phyloP scores from a whole-genome alignment of 2,888 invertebrate genomes.

The Gortyna flavago region DNA sequence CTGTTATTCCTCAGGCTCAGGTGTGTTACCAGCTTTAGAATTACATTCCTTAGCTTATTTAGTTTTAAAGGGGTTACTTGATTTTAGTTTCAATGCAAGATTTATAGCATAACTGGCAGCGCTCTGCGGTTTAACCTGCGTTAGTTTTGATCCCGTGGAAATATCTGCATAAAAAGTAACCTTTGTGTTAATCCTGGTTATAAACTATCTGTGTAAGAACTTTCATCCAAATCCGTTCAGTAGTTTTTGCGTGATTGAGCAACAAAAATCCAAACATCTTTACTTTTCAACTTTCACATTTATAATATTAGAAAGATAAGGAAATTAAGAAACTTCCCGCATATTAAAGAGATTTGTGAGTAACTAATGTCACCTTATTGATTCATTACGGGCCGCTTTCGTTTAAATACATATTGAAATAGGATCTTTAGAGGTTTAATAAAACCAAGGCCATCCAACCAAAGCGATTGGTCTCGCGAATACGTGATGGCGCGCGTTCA shows the following conservation, averaged over 20 bases:
- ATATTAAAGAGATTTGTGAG: neutral
- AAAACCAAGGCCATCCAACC: neutral
- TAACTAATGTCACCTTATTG: neutral
- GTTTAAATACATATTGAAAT: neutral
- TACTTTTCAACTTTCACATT: too few relatives aligned
- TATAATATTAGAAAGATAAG: too few relatives aligned
- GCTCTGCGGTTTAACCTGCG: too few relatives aligned
- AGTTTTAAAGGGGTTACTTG: conserved; percentile 1
- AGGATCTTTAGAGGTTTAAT: neutral
- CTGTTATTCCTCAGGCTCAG: neutral
- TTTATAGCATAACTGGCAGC: conserved; percentile 3
- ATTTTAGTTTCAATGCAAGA: neutral
- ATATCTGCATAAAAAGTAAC: too few relatives aligned
- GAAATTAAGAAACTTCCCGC: too few relatives aligned
- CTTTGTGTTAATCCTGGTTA: too few relatives aligned
- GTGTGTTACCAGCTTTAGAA: neutral
- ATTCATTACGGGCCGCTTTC: neutral
- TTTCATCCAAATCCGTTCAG: too few relatives aligned
- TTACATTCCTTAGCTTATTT: neutral
- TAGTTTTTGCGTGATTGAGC: too few relatives aligned
- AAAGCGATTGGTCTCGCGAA: neutral
- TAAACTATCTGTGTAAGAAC: too few relatives aligned
- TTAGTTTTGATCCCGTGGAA: too few relatives aligned
- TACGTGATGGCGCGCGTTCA: neutral
- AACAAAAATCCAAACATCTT: too few relatives aligned